Percentiles rank a stretch among this genome's conserved stretches.
Conservation (phyloP, 2,113 vertebrate genomes). For the Carlito syrichta region DNA sequence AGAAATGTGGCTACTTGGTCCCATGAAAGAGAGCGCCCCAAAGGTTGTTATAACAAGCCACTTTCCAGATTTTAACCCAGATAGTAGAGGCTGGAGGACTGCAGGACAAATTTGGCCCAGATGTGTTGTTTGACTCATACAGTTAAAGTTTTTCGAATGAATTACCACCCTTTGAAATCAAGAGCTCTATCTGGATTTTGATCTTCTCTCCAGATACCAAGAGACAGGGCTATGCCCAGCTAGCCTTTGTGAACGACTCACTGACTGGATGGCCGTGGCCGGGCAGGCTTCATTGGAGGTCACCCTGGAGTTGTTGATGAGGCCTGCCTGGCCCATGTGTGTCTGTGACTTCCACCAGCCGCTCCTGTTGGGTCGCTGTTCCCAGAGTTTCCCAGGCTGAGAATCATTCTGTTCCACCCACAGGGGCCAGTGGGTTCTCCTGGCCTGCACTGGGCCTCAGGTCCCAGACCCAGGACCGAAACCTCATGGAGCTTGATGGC, state of each 20-base stretch:
- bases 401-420: neutral
- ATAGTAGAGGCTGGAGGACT: neutral
- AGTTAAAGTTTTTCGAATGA: neutral
- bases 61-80: neutral
- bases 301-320: neutral
- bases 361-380: neutral
- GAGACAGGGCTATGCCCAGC: neutral
- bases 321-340: accelerated
- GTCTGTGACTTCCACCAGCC: accelerated
- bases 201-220: neutral
- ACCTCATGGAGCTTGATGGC: neutral
- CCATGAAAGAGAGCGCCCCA: neutral
- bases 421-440: neutral
- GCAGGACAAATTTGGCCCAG: neutral
- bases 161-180: neutral
- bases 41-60: neutral
- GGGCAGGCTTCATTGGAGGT: neutral
- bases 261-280: neutral
- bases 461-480: no score
- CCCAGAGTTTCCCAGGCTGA: neutral
- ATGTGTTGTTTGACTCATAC: neutral
- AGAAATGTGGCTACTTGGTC: neutral
- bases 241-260: neutral
- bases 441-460: neutral
- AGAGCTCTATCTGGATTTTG: neutral